Evolutionary conservation across 2,797 vertebrate species (phyloP).

Genomic region (Platyrinchus mystaceus): DNA sequence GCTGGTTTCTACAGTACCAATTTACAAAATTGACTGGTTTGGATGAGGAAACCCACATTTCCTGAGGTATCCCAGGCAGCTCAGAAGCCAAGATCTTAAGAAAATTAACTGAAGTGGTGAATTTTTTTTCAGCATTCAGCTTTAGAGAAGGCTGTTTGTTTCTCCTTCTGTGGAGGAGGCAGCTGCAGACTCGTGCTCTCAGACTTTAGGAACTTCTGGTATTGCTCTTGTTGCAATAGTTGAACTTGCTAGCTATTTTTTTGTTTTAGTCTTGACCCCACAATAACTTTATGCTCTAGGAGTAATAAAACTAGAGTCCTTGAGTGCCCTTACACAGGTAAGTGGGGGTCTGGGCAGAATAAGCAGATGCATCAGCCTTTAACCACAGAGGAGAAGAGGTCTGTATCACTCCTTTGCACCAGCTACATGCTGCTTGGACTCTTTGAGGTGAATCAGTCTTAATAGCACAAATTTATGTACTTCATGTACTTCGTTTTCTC

Average conservation of each 20-base stretch:
- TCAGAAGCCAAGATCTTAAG: conserved; percentile 23
- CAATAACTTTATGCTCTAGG: not conserved
- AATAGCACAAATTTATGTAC: not conserved
- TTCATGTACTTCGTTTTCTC: not conserved
- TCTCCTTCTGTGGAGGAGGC: not conserved
- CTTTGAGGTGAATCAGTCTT: not conserved
- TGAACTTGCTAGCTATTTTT: not conserved
- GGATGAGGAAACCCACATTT: conserved; percentile 60
- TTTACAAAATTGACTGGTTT: conserved; percentile 64
- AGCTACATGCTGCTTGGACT: not conserved
- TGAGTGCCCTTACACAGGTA: not conserved
- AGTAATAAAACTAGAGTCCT: not conserved
- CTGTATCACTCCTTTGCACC: not conserved
- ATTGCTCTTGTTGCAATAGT: not conserved
- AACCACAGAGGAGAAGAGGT: not conserved
- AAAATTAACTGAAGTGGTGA: conserved; percentile 14
- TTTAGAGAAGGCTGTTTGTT: not conserved
- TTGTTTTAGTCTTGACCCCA: not conserved
- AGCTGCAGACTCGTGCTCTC: not conserved
- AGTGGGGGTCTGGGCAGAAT: not conserved
- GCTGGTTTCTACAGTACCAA: conserved; percentile 51
- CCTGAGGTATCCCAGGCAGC: conserved; percentile 54
- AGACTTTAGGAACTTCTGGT: not conserved
- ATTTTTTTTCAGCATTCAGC: not conserved
- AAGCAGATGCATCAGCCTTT: not conserved